Base-by-base conservation (phyloP, 2,113 vertebrate species). In the Brachirus orientalis region DNA sequence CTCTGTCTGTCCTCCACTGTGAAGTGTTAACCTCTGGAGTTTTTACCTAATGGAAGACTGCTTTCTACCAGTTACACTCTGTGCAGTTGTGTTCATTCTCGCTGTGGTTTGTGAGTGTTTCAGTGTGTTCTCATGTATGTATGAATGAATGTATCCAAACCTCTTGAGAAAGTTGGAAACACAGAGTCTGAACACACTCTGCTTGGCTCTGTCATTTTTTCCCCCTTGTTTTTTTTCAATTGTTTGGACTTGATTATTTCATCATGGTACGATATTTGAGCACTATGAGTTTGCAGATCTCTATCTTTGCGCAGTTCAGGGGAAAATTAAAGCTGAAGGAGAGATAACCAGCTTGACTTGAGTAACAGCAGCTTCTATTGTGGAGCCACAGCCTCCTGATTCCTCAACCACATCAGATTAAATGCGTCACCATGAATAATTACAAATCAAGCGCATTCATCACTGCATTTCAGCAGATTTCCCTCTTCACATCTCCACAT, bases 371-470 rank as follows among this genome's bases (percentile, higher is more conserved):
- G 52, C 63, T 33, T 63, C 47, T 8, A 10, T 10, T 2, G 55
- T 40, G 55, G 36, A 71, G 60, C 48, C 48, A 1, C 63, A 59
- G 19, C 22, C 19, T 63, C 74, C 61, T 1, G 43, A 50, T 74
- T 70, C 69, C 58, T 79, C 66, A 47, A 19, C 72, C 68, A 16
- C 75, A 74, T 80, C 83, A 58, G 70, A 80, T 83, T 82, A 74
- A 85, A 78, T 58, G 46, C 83, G 79, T 86, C 65, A 67, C 66
- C 52, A 62, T 86, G 60, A 86, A 85, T 89, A 84, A 83, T 87
- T 86, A 77, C 84, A 79, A 79, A 80, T 85, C 54, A 75, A 48
- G 63, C 16, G 50, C 63, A 63, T 69, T 76, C 65, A 48, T 62
- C n/a, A n/a, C 20, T 75, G 72, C 72, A 74, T 55, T 72, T 78